Base-by-base conservation (phyloP, 1,140 invertebrate species). In the Cyrtorhinus lividipennis region DNA sequence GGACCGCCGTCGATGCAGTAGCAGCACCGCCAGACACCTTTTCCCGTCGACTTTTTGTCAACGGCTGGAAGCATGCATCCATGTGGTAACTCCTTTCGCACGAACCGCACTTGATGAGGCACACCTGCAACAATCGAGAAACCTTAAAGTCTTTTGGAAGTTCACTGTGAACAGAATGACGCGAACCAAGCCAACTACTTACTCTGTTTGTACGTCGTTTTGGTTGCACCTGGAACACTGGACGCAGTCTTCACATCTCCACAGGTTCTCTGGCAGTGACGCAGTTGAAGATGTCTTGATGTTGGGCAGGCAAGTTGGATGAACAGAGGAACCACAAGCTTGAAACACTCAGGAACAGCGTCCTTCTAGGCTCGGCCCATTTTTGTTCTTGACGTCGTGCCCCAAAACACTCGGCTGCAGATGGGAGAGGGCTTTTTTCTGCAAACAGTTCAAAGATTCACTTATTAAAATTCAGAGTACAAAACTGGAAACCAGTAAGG, bases 241-340 rank as follows among this genome's bases (percentile, higher is more conserved):
- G 68, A 84, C 81, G 72, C 92, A 95, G 67, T 90, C 86, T 68
- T 88, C 84, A 74, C 92, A 95, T 59, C 83, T 84, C 92, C 92
- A 96, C 48, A 82, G 78, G 48, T 79, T 74, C 82, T 70, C 84
- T 77, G 12, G 77, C 73, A 18, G 80, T 71, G 8, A 85, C 76
- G 38, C 77, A 69, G 24, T 72, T 70, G n/a, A 79, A 77, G 15
- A 90, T 77, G 71, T 87, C 84, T 62, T 73, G 73, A 13, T n/a
- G n/a, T 76, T 70, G n/a, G 79, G 75, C 30, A 85, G 80, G 72
- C 90, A 92, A 15, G 83, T 83, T 3, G 88, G 82, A 72, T 95
- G 91, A 18, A 88, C 82, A 67, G 83, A 83, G 1, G 83, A 82
- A 45, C 89, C 88, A 77, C 91, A 93, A 66, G 84, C 83, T 57